Conservation (phyloP, 2,113 vertebrate genomes). For the Hemiprocne comata region DNA sequence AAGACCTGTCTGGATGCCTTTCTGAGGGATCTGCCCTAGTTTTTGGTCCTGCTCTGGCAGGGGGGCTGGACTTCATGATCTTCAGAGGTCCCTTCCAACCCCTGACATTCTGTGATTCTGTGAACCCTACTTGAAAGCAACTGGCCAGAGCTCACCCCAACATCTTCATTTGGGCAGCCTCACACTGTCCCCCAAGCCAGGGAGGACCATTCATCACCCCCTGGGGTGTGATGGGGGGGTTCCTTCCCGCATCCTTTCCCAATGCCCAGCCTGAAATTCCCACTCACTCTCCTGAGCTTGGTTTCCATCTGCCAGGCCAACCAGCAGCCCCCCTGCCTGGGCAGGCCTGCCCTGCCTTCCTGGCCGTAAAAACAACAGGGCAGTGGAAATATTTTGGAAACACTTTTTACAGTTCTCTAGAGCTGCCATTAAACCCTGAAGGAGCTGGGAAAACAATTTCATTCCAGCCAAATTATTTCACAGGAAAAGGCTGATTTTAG, state of each 20-base stretch:
- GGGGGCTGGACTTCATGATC: too few relatives aligned
- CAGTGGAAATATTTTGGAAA: slow-evolving; percentile 64
- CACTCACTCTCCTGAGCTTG: background rate
- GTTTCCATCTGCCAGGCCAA: background rate
- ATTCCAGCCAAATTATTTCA: background rate
- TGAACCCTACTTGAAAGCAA: fast-evolving
- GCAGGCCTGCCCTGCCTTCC: slow-evolving; percentile 54
- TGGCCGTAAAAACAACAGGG: slow-evolving; percentile 24
- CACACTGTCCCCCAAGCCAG: background rate
- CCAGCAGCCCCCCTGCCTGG: background rate
- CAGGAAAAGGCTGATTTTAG: slow-evolving; percentile 5
- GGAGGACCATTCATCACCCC: background rate
- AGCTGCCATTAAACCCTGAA: slow-evolving; percentile 55
- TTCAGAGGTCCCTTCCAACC: too few relatives aligned
- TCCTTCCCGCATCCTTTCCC: background rate
- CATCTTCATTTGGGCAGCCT: background rate
- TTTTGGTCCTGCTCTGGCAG: too few relatives aligned
- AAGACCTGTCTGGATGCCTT: too few relatives aligned
- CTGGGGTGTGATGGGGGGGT: too few relatives aligned
- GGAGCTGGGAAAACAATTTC: background rate
- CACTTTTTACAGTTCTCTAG: slow-evolving; percentile 48
- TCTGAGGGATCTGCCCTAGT: too few relatives aligned
- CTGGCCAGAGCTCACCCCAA: background rate
- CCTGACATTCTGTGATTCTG: too few relatives aligned
- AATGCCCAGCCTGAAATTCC: background rate